These are phyloP conservation scores for Anseranas semipalmata DNA, from an alignment of 2,113 vertebrate genomes.

Conservation along the genomic window DNA sequence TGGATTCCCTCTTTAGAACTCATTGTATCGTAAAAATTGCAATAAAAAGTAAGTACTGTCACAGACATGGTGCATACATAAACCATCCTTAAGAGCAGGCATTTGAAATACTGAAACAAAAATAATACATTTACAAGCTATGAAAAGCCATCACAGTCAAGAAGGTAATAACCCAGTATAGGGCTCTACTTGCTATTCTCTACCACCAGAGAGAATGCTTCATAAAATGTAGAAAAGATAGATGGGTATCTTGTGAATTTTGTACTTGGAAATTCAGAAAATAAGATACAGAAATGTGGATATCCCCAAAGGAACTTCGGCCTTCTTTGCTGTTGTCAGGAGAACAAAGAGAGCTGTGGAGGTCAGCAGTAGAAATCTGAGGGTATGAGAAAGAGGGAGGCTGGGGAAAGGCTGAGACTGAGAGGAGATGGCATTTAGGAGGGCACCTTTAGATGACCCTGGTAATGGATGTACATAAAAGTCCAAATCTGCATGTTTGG, in stretches of 20 bases:
- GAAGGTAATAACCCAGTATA: background rate
- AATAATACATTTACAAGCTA: background rate
- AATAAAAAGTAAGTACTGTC: constrained; percentile 13
- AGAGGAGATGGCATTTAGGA: background rate
- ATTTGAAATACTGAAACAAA: background rate
- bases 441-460: background rate
- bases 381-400: background rate
- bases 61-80: background rate
- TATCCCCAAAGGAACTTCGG: background rate
- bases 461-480: background rate
- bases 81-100: background rate
- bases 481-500: background rate
- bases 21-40: constrained; percentile 5
- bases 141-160: background rate
- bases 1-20: background rate
- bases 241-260: background rate
- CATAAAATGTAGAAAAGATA: background rate
- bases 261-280: background rate
- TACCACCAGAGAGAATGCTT: background rate
- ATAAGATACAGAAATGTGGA: background rate
- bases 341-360: background rate
- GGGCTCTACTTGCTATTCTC: background rate
- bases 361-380: background rate
- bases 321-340: background rate
- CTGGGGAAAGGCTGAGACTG: background rate